Evolutionary conservation across 2,797 vertebrate genomes (phyloP).

Genomic region (Salmo trutta): DNA sequence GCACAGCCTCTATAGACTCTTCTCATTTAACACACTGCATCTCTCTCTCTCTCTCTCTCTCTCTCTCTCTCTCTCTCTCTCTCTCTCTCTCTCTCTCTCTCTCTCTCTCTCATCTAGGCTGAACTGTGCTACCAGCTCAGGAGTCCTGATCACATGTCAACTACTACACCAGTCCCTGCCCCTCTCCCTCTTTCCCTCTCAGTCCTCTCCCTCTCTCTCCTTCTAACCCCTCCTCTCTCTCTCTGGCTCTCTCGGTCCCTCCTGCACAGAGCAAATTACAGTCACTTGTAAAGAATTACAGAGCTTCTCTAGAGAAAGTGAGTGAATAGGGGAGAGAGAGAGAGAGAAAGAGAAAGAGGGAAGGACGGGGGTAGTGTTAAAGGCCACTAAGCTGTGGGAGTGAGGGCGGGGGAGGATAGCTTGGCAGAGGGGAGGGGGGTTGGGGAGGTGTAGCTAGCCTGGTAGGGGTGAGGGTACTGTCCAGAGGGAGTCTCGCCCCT

Average conservation of each 20-base stretch:
- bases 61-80: not conserved
- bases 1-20: not conserved
- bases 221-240: not conserved
- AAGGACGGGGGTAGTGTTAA: not conserved
- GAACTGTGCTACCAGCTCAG: slow-evolving; percentile 22
- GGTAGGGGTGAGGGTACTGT: slow-evolving; percentile 50
- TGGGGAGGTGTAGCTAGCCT: slow-evolving; percentile 13
- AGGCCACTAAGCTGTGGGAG: slow-evolving; percentile 11
- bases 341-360: slow-evolving; percentile 3
- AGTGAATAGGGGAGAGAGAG: slow-evolving; percentile 1
- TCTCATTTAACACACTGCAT: not conserved
- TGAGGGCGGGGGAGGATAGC: not conserved
- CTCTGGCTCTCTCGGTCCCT: slow-evolving; percentile 33
- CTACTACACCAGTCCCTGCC: not conserved
- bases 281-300: slow-evolving; percentile 1
- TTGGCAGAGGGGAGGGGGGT: not conserved
- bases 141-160: slow-evolving; percentile 42
- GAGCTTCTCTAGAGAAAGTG: slow-evolving; percentile 22
- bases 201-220: no score
- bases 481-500: slow-evolving; percentile 51
- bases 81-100: not conserved
- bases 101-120: slow-evolving; percentile 20
- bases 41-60: slow-evolving; percentile 11
- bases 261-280: not conserved
- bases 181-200: not conserved